phyloP scores from a whole-genome alignment of 1,140 invertebrate species.

The Lucilia sericata region DNA sequence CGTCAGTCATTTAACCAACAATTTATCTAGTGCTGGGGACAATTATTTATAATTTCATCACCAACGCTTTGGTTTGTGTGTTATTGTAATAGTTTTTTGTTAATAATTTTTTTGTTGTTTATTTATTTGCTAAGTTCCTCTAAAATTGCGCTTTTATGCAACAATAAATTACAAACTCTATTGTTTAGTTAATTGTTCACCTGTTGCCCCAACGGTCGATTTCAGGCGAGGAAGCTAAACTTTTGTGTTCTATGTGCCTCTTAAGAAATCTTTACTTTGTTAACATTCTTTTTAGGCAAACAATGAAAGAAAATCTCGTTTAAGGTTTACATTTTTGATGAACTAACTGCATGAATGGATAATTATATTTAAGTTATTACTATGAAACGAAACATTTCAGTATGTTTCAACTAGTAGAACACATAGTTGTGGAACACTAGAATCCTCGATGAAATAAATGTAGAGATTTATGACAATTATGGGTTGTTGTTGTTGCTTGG shows the following conservation, averaged over 20 bases:
- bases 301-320: background rate
- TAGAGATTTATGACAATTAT: constrained; percentile 13
- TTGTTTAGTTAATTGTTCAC: constrained; percentile 31
- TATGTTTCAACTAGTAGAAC: background rate
- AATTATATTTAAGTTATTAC: constrained; percentile 23
- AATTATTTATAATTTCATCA: constrained; percentile 44
- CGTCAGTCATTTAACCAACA: constrained; percentile 21
- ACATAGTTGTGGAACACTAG: background rate
- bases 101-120: background rate
- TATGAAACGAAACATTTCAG: background rate
- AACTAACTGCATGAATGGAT: constrained; percentile 8
- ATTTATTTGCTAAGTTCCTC: constrained; percentile 20
- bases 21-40: constrained; percentile 16
- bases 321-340: constrained; percentile 20
- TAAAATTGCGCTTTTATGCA: constrained; percentile 32
- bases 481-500: background rate
- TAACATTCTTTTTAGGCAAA: background rate
- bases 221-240: background rate
- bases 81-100: background rate
- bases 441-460: background rate
- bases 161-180: background rate
- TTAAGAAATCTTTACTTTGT: constrained; percentile 2
- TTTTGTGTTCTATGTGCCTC: background rate
- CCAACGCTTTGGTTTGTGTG: constrained; percentile 24
- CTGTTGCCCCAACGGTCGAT: background rate